Evolutionary conservation across 1,140 invertebrate species (phyloP).

Genomic region (Littorina saxatilis): DNA sequence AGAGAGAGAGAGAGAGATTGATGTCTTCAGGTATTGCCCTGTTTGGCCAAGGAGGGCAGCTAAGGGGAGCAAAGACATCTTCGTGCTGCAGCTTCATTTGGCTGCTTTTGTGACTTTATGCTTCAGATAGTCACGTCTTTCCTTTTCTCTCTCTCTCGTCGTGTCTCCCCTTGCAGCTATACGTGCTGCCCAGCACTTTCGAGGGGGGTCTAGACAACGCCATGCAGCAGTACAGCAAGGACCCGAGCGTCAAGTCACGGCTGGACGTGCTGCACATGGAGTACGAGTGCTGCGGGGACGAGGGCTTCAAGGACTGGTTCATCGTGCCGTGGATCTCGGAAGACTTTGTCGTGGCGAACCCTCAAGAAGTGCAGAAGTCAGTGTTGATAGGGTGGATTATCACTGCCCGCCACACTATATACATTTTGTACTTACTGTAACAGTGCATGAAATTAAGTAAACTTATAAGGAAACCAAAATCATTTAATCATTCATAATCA

Average conservation of each 20-base stretch:
- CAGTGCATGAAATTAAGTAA: too few relatives aligned
- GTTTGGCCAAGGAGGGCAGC: too few relatives aligned
- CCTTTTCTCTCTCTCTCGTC: too few relatives aligned
- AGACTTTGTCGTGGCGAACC: constrained; percentile 31
- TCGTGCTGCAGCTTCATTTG: neutral
- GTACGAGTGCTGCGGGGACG: constrained; percentile 67
- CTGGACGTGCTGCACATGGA: constrained; percentile 64
- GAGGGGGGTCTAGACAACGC: constrained; percentile 22
- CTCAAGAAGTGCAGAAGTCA: constrained; percentile 16
- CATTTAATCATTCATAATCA: too few relatives aligned
- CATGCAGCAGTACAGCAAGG: constrained; percentile 46
- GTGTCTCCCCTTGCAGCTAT: neutral
- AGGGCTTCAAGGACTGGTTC: constrained; percentile 66
- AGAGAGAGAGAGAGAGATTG: too few relatives aligned
- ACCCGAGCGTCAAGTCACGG: constrained; percentile 50
- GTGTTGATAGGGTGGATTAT: neutral
- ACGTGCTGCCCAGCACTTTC: neutral
- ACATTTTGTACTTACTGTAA: neutral
- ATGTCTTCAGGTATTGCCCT: too few relatives aligned
- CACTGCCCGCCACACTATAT: neutral
- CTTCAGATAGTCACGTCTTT: too few relatives aligned
- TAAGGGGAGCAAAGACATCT: too few relatives aligned
- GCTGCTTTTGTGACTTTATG: neutral
- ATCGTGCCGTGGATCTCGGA: constrained; percentile 57
- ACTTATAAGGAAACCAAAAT: too few relatives aligned